Evolutionary conservation across 2,888 invertebrate genomes (phyloP).

Genomic region (Cerastoderma edule): DNA sequence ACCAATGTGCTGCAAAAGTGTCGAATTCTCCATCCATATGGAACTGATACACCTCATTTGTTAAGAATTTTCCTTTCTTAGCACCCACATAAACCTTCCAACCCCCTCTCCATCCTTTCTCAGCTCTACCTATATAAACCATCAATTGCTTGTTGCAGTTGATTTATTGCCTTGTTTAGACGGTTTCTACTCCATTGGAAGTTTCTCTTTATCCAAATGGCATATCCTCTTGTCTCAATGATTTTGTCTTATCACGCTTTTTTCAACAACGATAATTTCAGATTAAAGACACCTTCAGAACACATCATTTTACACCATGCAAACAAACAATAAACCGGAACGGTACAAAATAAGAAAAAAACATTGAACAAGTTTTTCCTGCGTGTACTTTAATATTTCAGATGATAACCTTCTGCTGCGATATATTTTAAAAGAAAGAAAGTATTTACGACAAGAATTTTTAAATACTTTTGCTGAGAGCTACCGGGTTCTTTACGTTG

Average conservation of each 20-base stretch:
- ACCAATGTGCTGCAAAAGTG: too few relatives aligned
- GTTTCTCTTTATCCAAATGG: neutral
- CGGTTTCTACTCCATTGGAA: too few relatives aligned
- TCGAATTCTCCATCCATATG: too few relatives aligned
- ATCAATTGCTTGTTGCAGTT: too few relatives aligned
- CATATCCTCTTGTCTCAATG: neutral
- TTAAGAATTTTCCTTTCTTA: too few relatives aligned
- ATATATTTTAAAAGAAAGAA: constrained; percentile 8
- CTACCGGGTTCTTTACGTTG: constrained; percentile 1
- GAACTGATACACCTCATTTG: too few relatives aligned
- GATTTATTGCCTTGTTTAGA: too few relatives aligned
- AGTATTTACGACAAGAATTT: too few relatives aligned
- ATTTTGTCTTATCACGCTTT: neutral
- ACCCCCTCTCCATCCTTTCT: too few relatives aligned
- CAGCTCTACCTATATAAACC: too few relatives aligned
- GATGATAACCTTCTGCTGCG: neutral
- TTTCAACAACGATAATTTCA: neutral
- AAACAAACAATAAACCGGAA: neutral
- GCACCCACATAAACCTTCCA: too few relatives aligned
- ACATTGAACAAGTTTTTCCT: neutral
- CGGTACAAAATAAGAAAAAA: neutral
- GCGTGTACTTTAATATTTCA: neutral
- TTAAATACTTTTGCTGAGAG: too few relatives aligned
- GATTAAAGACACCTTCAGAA: neutral
- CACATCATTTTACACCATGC: neutral